Evolutionary conservation across 1,140 invertebrate species (phyloP).

Genomic region (Pinna nobilis): DNA sequence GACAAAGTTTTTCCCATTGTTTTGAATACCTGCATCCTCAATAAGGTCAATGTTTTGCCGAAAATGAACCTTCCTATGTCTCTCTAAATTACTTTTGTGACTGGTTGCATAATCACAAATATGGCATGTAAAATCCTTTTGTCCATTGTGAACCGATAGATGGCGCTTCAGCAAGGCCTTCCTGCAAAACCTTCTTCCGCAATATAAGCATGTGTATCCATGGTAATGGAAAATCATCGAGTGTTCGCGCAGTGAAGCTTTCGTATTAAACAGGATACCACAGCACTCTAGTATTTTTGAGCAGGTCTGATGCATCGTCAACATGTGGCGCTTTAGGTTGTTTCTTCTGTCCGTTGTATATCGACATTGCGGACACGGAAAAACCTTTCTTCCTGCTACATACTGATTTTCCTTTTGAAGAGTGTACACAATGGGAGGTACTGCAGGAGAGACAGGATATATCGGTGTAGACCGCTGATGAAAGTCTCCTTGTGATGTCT

Average conservation of each 20-base stretch:
- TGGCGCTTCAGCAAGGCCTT: conserved; percentile 77
- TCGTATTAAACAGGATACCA: conserved; percentile 72
- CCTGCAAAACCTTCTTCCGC: conserved; percentile 74
- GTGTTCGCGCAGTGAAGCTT: conserved; percentile 74
- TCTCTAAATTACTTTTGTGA: conserved; percentile 77
- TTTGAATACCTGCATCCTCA: not conserved
- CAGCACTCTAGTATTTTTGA: conserved; percentile 74
- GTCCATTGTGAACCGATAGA: conserved; percentile 74
- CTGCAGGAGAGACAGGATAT: not conserved
- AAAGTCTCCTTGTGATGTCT: not conserved
- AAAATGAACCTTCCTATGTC: conserved; percentile 72
- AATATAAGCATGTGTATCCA: conserved; percentile 75
- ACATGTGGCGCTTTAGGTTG: conserved; percentile 75
- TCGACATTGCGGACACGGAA: conserved; percentile 71
- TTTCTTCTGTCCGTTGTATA: conserved; percentile 76
- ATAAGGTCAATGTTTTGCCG: conserved; percentile 50
- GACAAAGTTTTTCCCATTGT: not conserved
- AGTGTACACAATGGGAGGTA: not conserved
- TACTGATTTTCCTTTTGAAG: conserved; percentile 6
- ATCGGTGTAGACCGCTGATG: not conserved
- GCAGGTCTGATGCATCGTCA: conserved; percentile 75
- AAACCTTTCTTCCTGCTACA: conserved; percentile 59
- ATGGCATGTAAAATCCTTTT: conserved; percentile 74
- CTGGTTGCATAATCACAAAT: conserved; percentile 76
- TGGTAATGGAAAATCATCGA: conserved; percentile 72